Conservation (phyloP, 1,140 invertebrate genomes). For the Drosophila sturtevanti region DNA sequence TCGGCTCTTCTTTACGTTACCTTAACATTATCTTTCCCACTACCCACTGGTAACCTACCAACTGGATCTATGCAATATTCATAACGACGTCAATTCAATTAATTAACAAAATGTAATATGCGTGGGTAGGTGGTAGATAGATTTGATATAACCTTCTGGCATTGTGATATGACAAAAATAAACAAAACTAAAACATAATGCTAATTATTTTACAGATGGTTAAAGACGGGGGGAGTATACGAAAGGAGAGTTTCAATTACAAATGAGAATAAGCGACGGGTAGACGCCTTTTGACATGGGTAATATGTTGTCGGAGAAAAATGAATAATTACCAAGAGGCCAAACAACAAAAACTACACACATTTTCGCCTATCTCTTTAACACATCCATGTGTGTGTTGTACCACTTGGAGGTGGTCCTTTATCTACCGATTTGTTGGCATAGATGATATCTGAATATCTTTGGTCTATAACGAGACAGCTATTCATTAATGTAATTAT, state of each 20-base stretch:
- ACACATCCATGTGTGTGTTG: not conserved
- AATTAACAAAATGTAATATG: constrained; percentile 69
- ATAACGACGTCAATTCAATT: constrained; percentile 74
- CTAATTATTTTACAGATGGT: constrained; percentile 70
- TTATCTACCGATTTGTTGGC: not conserved
- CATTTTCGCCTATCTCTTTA: not conserved
- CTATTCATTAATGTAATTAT: not conserved
- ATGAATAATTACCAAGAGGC: constrained; percentile 54
- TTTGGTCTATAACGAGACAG: not conserved
- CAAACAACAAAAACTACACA: constrained; percentile 15
- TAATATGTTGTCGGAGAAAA: constrained; percentile 60
- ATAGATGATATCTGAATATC: not conserved
- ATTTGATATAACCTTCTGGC: constrained; percentile 30
- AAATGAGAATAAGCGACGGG: constrained; percentile 45
- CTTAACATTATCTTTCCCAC: too few relatives aligned
- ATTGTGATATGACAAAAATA: constrained; percentile 44
- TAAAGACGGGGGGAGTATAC: constrained; percentile 9
- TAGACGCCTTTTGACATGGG: constrained; percentile 46
- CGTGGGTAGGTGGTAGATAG: constrained; percentile 12
- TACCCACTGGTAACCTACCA: too few relatives aligned
- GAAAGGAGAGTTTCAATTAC: constrained; percentile 60
- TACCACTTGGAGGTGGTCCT: not conserved
- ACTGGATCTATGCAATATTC: constrained; percentile 67
- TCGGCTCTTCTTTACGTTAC: too few relatives aligned
- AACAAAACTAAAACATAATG: constrained; percentile 53